Percentiles rank a stretch among this genome's conserved stretches.
These are phyloP conservation scores for Hylaeus anthracinus DNA, from an alignment of 1,140 invertebrate genomes.

Conservation along the genomic window DNA sequence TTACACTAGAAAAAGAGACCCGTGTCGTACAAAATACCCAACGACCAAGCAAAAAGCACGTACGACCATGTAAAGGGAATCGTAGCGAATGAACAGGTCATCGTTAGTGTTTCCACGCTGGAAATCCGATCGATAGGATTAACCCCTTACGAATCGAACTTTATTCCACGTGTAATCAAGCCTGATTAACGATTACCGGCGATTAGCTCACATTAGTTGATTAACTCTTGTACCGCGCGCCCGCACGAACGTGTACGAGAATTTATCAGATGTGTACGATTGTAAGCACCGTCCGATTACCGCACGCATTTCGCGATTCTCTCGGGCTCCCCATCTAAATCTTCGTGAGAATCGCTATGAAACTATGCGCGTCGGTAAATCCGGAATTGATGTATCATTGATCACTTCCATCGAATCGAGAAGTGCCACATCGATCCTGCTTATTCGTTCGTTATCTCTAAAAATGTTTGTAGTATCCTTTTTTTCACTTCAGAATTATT, in stretches of 20 bases:
- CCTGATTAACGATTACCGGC: slow-evolving; percentile 59
- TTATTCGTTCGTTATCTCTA: not conserved
- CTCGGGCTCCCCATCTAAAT: slow-evolving; percentile 27
- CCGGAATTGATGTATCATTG: slow-evolving; percentile 6
- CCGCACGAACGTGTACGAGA: slow-evolving; percentile 31
- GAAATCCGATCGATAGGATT: slow-evolving; percentile 44
- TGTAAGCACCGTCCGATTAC: slow-evolving; percentile 53
- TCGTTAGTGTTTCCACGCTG: slow-evolving; percentile 16
- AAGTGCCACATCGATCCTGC: not conserved
- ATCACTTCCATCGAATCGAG: slow-evolving; percentile 12
- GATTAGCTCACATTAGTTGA: slow-evolving; percentile 62
- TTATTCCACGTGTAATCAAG: slow-evolving; percentile 50
- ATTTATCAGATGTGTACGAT: slow-evolving; percentile 51
- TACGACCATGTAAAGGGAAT: not conserved
- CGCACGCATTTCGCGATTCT: slow-evolving; percentile 34
- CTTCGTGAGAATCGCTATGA: slow-evolving; percentile 36
- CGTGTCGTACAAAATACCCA: not conserved
- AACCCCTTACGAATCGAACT: slow-evolving; percentile 45
- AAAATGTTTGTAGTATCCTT: not conserved
- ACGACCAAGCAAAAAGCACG: not conserved
- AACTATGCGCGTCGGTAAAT: slow-evolving; percentile 31
- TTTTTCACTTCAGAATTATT: too few relatives aligned
- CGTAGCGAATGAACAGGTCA: slow-evolving; percentile 20
- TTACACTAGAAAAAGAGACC: not conserved
- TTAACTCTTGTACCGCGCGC: slow-evolving; percentile 48